Evolutionary conservation across 2,797 vertebrate genomes (phyloP).

Genomic region (Poeciliopsis infans): DNA sequence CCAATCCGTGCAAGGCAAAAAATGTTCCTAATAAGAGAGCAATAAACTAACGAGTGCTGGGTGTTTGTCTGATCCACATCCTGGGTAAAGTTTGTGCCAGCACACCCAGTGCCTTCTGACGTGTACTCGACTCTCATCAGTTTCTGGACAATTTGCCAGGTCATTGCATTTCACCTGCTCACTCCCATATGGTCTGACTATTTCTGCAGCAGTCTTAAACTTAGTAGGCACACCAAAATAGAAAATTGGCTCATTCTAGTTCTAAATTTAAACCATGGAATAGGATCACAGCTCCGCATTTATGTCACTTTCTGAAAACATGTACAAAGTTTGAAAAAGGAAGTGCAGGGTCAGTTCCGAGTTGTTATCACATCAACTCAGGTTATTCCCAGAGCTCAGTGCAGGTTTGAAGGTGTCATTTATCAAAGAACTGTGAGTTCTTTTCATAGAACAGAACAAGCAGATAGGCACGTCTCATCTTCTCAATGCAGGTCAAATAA

Average conservation of each 20-base stretch:
- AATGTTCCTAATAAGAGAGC: slow-evolving; percentile 83
- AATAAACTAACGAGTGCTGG: slow-evolving; percentile 79
- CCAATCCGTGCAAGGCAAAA: slow-evolving; percentile 78
- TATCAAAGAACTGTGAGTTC: slow-evolving; percentile 77
- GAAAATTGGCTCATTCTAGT: slow-evolving; percentile 41
- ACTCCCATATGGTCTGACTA: slow-evolving; percentile 71
- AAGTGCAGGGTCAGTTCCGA: slow-evolving; percentile 54
- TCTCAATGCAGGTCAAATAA: slow-evolving; percentile 77
- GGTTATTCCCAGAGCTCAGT: slow-evolving; percentile 71
- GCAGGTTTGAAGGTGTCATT: slow-evolving; percentile 74
- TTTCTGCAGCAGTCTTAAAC: slow-evolving; percentile 61
- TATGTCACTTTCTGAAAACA: slow-evolving; percentile 31
- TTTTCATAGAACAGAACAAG: slow-evolving; percentile 70
- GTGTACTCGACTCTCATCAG: slow-evolving; percentile 61
- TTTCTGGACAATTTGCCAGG: slow-evolving; percentile 73
- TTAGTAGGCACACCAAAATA: slow-evolving; percentile 39
- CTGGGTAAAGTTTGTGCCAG: slow-evolving; percentile 73
- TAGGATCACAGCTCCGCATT: slow-evolving; percentile 17
- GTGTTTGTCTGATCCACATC: slow-evolving; percentile 76
- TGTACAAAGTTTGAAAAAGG: slow-evolving; percentile 27
- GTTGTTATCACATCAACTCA: slow-evolving; percentile 67
- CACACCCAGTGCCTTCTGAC: slow-evolving; percentile 71
- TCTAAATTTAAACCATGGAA: slow-evolving; percentile 47
- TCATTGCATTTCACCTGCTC: slow-evolving; percentile 72
- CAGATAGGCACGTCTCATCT: slow-evolving; percentile 73